Evolutionary conservation across 2,113 vertebrate genomes (phyloP).

Genomic region (Lutjanus erythropterus): DNA sequence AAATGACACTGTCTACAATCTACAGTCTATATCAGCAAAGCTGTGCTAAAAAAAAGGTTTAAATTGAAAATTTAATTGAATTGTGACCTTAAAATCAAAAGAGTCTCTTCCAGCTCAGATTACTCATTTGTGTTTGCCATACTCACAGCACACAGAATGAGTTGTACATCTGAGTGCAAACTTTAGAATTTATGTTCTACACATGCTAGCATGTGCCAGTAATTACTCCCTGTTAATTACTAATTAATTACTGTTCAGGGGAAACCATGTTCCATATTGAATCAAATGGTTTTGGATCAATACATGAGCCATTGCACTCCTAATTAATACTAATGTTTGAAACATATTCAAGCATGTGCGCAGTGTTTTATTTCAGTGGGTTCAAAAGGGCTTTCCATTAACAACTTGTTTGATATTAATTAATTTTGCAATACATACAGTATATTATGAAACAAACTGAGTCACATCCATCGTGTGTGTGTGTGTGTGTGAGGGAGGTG

Average conservation of each 20-base stretch:
- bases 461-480: slow-evolving; percentile 14
- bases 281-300: slow-evolving; percentile 32
- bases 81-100: no score
- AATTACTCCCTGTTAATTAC: no score
- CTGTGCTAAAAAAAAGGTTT: no score
- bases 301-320: slow-evolving; percentile 30
- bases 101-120: background rate
- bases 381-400: slow-evolving; percentile 16
- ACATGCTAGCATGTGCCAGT: slow-evolving; percentile 27
- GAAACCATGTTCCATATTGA: slow-evolving; percentile 1
- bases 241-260: no score
- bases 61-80: no score
- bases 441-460: slow-evolving; percentile 44
- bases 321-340: slow-evolving; percentile 31
- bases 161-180: slow-evolving; percentile 13
- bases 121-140: background rate
- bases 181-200: slow-evolving; percentile 33
- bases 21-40: no score
- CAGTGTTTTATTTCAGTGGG: slow-evolving; percentile 20
- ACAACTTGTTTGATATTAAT: slow-evolving; percentile 28
- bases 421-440: slow-evolving; percentile 22
- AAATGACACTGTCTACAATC: no score
- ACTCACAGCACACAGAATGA: background rate
- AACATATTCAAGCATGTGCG: slow-evolving; percentile 20
- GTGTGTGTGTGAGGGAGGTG: slow-evolving; percentile 2